Evolutionary conservation across 2,797 vertebrate species (phyloP), one percentile per base, ranked within the genome.

Genomic region (Alosa sapidissima): DNA sequence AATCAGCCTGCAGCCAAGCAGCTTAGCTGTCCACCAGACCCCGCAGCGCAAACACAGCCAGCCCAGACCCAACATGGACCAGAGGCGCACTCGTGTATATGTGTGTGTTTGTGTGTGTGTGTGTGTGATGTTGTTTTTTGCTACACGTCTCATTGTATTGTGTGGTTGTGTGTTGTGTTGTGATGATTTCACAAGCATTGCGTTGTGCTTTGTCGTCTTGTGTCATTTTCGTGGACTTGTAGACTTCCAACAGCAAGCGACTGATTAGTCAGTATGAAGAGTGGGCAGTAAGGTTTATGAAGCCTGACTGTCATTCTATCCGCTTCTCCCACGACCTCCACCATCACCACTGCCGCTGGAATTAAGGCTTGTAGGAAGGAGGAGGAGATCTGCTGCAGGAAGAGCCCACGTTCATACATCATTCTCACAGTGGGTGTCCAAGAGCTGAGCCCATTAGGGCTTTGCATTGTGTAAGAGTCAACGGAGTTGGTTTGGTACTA

Each of bases 1-100:
- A 84, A 85, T 60, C 68, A 48, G 81, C 83, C 82, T 19, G 58
- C 21, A 78, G 36, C 14, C 13, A 78, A 78, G 41, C 5, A 78
- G 36, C 36, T 24, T 24, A 62, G 58, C 58, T 47, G 16, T 5
- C 13, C 45, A 16, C 36, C 72, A 78, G 72, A 16, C 72, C 16
- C 72, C 21, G 72, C 36, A 78, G n/a, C 54, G 5, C 54, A 55
- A 13, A 65, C 6, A 9, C 65, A 13, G 65, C 14, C 65, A 72
- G 28, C 16, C 2, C 33, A 72, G 4, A 36, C 1, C 65, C 65
- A 72, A 72, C 10, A 78, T 8, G 36, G 7, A 47, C 36, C 41
- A 41, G 41, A 41, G 16, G 36, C 2, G n/a, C 11, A 14, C 33
- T 1, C 3, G 72, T 8, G 36, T 45, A 6, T 78, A 16, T 72